phyloP scores from a whole-genome alignment of 2,113 vertebrate genomes.

The Oryzias melastigma region DNA sequence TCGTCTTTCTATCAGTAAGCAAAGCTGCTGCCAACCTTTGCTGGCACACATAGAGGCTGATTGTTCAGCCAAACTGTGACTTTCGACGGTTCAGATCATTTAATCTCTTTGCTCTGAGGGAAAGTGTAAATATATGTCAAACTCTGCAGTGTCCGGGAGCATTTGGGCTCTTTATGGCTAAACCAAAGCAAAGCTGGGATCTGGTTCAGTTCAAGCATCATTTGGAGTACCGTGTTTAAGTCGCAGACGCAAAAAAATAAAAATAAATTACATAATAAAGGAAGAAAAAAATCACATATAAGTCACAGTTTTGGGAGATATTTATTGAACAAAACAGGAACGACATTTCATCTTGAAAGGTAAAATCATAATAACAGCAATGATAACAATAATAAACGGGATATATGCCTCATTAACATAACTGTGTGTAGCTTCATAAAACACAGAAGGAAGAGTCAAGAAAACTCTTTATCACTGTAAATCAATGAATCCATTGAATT shows the following conservation, averaged over 20 bases:
- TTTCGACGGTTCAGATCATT: constrained; percentile 47
- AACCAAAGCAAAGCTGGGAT: constrained; percentile 10
- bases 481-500: too few species aligned
- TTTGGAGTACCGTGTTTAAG: neutral
- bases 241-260: neutral
- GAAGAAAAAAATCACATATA: too few species aligned
- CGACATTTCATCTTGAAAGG: too few species aligned
- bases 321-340: too few species aligned
- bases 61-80: constrained; percentile 46
- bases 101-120: constrained; percentile 33
- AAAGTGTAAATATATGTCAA: constrained; percentile 53
- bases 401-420: too few species aligned
- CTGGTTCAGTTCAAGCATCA: too few species aligned
- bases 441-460: too few species aligned
- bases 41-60: constrained; percentile 30
- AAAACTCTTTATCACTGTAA: too few species aligned
- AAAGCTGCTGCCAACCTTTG: constrained; percentile 29
- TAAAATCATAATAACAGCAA: too few species aligned
- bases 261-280: neutral
- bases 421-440: too few species aligned
- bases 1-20: constrained; percentile 18
- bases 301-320: too few species aligned
- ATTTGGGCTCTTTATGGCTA: constrained; percentile 34
- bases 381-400: too few species aligned
- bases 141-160: constrained; percentile 32